Conservation (phyloP, 2,797 vertebrate species). For the Anas flavirostris region DNA sequence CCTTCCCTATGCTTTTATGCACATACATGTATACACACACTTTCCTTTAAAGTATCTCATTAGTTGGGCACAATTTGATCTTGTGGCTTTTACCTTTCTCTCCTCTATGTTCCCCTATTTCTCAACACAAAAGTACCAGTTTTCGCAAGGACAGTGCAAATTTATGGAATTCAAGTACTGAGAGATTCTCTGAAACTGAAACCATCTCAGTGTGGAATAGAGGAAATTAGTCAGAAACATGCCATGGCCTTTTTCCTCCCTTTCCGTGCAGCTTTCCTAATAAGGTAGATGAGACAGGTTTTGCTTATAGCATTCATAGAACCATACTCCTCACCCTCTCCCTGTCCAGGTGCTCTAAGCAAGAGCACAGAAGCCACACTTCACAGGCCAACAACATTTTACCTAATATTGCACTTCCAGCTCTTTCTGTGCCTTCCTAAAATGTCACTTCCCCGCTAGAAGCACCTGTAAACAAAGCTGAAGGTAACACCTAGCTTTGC, state of each 20-base stretch:
- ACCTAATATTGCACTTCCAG: not conserved
- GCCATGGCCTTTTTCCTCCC: not conserved
- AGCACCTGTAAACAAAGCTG: constrained; percentile 44
- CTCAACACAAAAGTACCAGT: not conserved
- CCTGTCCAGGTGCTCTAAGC: not conserved
- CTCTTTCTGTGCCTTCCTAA: not conserved
- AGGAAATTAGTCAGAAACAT: not conserved
- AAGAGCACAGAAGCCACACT: constrained; percentile 10
- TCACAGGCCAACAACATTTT: not conserved
- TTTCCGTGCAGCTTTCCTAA: not conserved
- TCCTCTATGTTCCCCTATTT: not conserved
- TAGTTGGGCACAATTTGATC: not conserved
- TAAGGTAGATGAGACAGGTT: constrained; percentile 15
- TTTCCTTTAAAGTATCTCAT: not conserved
- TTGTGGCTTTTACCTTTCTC: not conserved
- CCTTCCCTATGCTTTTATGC: not conserved
- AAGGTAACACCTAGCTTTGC: not conserved
- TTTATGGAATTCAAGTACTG: not conserved
- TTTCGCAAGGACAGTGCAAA: not conserved
- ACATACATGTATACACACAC: not conserved
- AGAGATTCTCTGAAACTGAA: not conserved
- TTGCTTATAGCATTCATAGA: constrained; percentile 5
- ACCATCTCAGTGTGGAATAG: not conserved
- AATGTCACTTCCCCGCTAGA: constrained; percentile 6
- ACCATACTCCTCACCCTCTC: not conserved